phyloP scores from a whole-genome alignment of 1,140 invertebrate species.

The Drosophila orosa region DNA sequence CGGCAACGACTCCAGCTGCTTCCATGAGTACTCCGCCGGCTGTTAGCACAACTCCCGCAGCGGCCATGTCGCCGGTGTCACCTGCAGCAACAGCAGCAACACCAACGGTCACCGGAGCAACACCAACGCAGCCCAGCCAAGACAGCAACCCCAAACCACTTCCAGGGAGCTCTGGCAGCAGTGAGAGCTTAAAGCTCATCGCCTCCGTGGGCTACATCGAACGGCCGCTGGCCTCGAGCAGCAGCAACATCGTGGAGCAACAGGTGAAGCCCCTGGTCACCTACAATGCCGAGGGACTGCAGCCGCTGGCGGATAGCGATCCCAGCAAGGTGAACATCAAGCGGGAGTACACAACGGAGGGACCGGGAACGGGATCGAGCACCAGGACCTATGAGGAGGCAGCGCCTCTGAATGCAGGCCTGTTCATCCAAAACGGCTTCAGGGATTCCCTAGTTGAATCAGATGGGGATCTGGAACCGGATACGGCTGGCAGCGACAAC shows the following conservation, averaged over 20 bases:
- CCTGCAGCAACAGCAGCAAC: conserved; percentile 29
- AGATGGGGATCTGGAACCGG: conserved; percentile 61
- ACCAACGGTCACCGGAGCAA: conserved; percentile 36
- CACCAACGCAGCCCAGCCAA: conserved; percentile 39
- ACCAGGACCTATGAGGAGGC: conserved; percentile 18
- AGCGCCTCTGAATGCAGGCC: not conserved
- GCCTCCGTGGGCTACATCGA: conserved; percentile 68
- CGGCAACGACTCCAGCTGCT: conserved; percentile 27
- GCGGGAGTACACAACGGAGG: conserved; percentile 76
- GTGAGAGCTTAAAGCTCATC: conserved; percentile 78
- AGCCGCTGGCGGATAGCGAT: conserved; percentile 60
- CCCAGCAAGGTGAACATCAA: conserved; percentile 81
- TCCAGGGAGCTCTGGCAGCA: conserved; percentile 35
- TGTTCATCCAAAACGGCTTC: conserved; percentile 55
- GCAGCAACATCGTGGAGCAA: conserved; percentile 25
- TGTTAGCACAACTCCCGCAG: not conserved
- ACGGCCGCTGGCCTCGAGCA: conserved; percentile 21
- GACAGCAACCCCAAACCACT: conserved; percentile 65
- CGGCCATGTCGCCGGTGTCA: conserved; percentile 1
- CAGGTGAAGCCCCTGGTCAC: conserved; percentile 50
- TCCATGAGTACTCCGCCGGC: not conserved
- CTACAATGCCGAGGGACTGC: conserved; percentile 55
- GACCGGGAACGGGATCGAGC: conserved; percentile 19
- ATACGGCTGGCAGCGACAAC: conserved; percentile 76
- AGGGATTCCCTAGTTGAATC: conserved; percentile 50